phyloP scores from a whole-genome alignment of 2,113 vertebrate genomes.

The Psilopsiagon aurifrons region DNA sequence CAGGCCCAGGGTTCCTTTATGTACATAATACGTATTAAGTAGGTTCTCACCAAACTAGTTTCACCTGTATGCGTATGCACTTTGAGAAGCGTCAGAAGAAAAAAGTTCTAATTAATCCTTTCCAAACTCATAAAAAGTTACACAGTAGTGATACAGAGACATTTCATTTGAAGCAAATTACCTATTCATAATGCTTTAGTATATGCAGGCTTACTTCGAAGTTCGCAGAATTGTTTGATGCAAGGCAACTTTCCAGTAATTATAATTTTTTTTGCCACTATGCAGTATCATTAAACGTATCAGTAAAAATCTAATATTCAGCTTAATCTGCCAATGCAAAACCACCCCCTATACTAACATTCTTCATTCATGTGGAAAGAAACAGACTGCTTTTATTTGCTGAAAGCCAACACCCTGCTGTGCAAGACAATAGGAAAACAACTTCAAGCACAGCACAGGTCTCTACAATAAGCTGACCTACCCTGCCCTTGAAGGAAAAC shows the following conservation, averaged over 20 bases:
- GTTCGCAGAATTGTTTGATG: not conserved
- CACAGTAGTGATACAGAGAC: not conserved
- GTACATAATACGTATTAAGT: not conserved
- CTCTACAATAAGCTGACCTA: not conserved
- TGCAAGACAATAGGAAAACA: not conserved
- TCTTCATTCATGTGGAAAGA: not conserved
- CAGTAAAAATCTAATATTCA: not conserved
- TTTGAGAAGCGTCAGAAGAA: not conserved
- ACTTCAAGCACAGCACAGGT: not conserved
- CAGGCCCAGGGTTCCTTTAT: not conserved
- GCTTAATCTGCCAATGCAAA: not conserved
- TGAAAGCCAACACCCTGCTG: not conserved
- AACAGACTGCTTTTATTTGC: not conserved
- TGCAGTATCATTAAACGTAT: not conserved
- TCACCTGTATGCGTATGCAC: not conserved
- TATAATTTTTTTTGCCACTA: not conserved
- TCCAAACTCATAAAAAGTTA: not conserved
- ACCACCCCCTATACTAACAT: not conserved
- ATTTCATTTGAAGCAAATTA: not conserved
- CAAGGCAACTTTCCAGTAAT: not conserved
- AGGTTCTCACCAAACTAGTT: not conserved
- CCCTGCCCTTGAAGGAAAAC: not conserved
- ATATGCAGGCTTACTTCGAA: not conserved
- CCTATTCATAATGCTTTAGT: not conserved
- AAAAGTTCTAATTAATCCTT: not conserved